Evolutionary conservation across 1,140 invertebrate genomes (phyloP).

Genomic region (Drosophila eugracilis): DNA sequence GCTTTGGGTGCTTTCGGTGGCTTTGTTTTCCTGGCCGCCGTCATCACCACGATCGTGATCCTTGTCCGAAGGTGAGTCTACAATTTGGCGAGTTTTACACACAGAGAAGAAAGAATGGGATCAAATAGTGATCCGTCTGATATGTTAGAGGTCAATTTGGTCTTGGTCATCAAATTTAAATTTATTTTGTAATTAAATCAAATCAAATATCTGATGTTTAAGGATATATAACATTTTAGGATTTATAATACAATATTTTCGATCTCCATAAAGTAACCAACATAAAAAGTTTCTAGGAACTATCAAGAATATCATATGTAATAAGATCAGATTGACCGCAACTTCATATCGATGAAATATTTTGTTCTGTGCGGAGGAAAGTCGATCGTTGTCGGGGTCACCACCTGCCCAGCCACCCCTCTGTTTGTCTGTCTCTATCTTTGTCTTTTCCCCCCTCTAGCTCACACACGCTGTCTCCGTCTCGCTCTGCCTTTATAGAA

Average conservation of each 20-base stretch:
- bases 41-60: slow-evolving; percentile 95
- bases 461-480: slow-evolving; percentile 12
- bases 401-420: slow-evolving; percentile 23
- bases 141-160: slow-evolving; percentile 21
- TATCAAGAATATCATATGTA: too few species aligned
- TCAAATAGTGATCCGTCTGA: slow-evolving; percentile 16
- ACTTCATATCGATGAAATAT: neutral
- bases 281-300: too few species aligned
- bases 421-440: slow-evolving; percentile 1
- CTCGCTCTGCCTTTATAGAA: neutral
- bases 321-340: slow-evolving; percentile 14
- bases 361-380: slow-evolving; percentile 17
- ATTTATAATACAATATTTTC: too few species aligned
- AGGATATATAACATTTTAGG: too few species aligned
- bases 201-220: too few species aligned
- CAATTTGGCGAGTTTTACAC: neutral
- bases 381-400: slow-evolving; percentile 51
- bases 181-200: too few species aligned
- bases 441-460: neutral
- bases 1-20: slow-evolving; percentile 95
- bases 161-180: neutral
- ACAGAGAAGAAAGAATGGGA: neutral
- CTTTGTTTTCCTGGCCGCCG: slow-evolving; percentile 94
- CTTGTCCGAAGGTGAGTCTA: slow-evolving; percentile 93
- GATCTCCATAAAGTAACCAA: too few species aligned